phyloP scores from a whole-genome alignment of 2,797 vertebrate genomes.

The Ctenosaura bakeri region DNA sequence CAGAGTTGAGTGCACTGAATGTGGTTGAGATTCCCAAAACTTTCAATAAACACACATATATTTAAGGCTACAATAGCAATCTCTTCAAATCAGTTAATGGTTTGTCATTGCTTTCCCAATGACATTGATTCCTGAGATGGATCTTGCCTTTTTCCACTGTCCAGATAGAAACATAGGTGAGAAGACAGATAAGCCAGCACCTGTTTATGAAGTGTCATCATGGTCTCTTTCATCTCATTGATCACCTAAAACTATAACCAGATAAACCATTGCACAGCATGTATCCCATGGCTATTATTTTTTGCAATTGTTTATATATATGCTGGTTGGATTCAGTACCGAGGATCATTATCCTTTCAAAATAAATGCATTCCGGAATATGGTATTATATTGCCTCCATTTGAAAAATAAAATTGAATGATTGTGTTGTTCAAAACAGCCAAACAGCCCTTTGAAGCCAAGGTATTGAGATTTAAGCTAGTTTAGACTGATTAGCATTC shows the following conservation, averaged over 20 bases:
- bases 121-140: conserved; percentile 40
- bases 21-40: conserved; percentile 66
- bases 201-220: conserved; percentile 52
- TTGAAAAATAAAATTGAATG: conserved; percentile 36
- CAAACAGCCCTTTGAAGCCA: background rate
- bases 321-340: conserved; percentile 41
- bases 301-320: conserved; percentile 19
- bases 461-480: background rate
- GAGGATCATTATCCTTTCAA: background rate
- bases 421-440: background rate
- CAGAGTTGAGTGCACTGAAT: conserved; percentile 73
- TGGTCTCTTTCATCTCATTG: conserved; percentile 29
- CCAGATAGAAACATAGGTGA: conserved; percentile 50
- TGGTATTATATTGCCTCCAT: background rate
- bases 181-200: conserved; percentile 58
- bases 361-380: conserved; percentile 29
- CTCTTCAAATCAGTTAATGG: background rate
- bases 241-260: background rate
- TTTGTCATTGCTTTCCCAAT: conserved; percentile 25
- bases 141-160: conserved; percentile 41
- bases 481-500: background rate
- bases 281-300: conserved; percentile 22
- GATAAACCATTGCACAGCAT: conserved; percentile 22
- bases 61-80: background rate
- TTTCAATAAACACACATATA: background rate